Evolutionary conservation across 1,140 invertebrate genomes (phyloP), one percentile per base, ranked within the genome.

Genomic region (Hycleus phaleratus): DNA sequence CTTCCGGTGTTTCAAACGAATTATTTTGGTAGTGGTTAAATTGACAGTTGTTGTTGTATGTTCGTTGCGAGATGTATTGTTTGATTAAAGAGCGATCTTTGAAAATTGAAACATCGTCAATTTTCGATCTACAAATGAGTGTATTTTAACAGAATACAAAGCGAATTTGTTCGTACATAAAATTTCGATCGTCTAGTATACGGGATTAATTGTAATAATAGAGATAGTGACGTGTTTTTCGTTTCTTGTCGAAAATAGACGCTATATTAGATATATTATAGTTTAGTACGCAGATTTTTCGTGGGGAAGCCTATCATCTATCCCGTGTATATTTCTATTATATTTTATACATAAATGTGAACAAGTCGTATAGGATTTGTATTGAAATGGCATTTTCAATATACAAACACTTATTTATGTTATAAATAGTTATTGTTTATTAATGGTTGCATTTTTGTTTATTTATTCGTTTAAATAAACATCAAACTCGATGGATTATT

Each of bases 1-100:
- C 54, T 60, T 60, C 59, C 59, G 59, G 59, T 60, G 18, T 60
- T 60, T 60, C 48, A 60, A 60, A 60, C 56, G 59, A 46, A 46
- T 26, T 51, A 56, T 52, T 49, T 60, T 60, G 40, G 32, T 50
- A 50, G 54, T 56, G 42, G 32, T 32, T 5, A 49, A 38, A 32
- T 38, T 51, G 52, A 54, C 58, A 55, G 58, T 59, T 59, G 50
- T 52, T 46, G 32, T 32, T 32, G 32, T 32, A 7, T 32, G 3
- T 32, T 32, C 32, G 3, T 32, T 32, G 26, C n/a, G 50, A 43
- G 39, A 44, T 42, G 32, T 5, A 5, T 32, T 32, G 32, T 32
- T 4, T 32, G 4, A 32, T 32, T 4, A 32, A 32, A 32, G 7
- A 7, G 18, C 18, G 18, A 18, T 18, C 18, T 32, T 32, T 32